Conservation (phyloP, 2,888 invertebrate species). For the Diaphora mendica region DNA sequence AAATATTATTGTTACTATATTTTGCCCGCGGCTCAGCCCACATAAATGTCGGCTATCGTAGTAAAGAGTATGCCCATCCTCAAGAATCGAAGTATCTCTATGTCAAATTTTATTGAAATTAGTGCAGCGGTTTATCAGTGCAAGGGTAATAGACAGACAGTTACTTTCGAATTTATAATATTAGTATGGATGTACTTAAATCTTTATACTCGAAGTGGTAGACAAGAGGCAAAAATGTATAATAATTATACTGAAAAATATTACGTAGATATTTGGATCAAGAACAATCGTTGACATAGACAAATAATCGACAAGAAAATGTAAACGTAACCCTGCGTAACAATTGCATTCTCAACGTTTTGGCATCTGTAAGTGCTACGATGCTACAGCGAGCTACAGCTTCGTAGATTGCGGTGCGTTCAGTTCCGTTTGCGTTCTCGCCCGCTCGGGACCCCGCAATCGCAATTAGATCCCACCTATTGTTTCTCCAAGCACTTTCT, state of each 20-base stretch:
- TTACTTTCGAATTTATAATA: too few species aligned
- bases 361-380: conserved; percentile 25
- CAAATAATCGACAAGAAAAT: neutral
- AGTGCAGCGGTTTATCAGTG: too few species aligned
- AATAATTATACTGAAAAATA: neutral
- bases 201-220: too few species aligned
- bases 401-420: conserved; percentile 55
- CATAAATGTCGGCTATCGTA: too few species aligned
- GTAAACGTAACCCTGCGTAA: conserved; percentile 29
- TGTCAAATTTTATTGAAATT: too few species aligned
- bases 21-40: too few species aligned
- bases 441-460: conserved; percentile 54
- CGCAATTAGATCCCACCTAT: conserved; percentile 59
- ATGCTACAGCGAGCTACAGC: conserved; percentile 45
- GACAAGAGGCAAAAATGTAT: too few species aligned
- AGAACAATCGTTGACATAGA: too few species aligned
- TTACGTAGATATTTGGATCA: neutral
- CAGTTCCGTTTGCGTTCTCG: conserved; percentile 56
- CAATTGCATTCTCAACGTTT: conserved; percentile 45
- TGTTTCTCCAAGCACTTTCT: conserved; percentile 72
- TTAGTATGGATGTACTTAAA: too few species aligned
- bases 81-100: too few species aligned
- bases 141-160: too few species aligned
- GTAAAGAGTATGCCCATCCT: too few species aligned
- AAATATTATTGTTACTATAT: neutral